Conservation (phyloP, 2,888 invertebrate genomes). For the Tipula vernalis region DNA sequence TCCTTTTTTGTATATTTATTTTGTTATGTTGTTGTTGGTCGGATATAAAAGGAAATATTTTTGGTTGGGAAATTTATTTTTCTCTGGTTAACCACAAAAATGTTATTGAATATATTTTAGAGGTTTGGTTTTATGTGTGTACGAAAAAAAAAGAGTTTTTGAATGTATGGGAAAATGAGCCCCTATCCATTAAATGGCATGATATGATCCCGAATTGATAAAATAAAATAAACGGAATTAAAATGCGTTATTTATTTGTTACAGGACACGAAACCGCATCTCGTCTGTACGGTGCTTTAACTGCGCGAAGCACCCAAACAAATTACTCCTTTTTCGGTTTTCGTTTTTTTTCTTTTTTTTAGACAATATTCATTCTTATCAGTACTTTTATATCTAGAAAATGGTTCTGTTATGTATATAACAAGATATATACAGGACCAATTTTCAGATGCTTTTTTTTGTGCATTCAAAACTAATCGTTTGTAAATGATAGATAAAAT, state of each 20-base stretch:
- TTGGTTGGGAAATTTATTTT: neutral
- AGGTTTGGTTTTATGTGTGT: neutral
- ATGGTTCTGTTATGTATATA: neutral
- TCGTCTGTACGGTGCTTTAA: neutral
- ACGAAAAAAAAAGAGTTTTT: neutral
- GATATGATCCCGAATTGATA: neutral
- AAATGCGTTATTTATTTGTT: neutral
- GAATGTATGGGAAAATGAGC: neutral
- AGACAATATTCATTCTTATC: neutral
- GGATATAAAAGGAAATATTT: neutral
- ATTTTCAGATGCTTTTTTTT: neutral
- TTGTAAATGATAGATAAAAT: constrained; percentile 4
- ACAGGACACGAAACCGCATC: neutral
- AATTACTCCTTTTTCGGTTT: neutral
- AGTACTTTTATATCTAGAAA: neutral
- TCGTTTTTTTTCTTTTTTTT: neutral
- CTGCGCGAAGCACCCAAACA: neutral
- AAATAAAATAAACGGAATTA: neutral
- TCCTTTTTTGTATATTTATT: neutral
- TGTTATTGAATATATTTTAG: neutral
- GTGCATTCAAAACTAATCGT: neutral
- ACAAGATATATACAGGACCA: neutral
- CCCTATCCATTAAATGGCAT: neutral
- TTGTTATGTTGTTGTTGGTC: neutral
- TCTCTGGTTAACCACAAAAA: constrained; percentile 4